phyloP scores from a whole-genome alignment of 2,113 vertebrate genomes.

The Muntiacus reevesi region DNA sequence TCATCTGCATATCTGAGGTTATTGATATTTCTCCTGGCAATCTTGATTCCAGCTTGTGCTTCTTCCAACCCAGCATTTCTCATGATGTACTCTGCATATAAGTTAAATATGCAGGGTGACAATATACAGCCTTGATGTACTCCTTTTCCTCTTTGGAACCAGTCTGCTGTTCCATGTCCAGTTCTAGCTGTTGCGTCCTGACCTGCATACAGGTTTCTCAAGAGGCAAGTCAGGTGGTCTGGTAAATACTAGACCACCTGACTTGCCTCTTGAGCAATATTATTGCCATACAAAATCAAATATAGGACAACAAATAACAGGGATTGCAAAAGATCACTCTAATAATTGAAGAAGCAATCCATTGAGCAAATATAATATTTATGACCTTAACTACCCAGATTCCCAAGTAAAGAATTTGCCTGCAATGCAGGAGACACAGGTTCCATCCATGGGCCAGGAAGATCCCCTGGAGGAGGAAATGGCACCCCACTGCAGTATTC shows the following conservation, averaged over 20 bases:
- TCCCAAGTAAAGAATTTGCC: neutral
- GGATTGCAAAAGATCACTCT: neutral
- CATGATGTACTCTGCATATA: neutral
- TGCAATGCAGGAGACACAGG: neutral
- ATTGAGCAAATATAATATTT: neutral
- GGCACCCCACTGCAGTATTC: neutral
- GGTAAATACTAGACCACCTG: neutral
- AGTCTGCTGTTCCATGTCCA: neutral
- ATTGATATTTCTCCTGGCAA: neutral
- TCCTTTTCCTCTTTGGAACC: neutral
- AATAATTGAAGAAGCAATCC: neutral
- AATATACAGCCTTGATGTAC: neutral
- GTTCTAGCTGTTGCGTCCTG: neutral
- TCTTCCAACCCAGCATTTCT: neutral
- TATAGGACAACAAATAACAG: neutral
- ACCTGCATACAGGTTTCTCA: neutral
- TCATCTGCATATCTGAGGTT: neutral
- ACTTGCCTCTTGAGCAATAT: neutral
- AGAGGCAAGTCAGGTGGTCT: neutral
- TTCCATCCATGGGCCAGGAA: accelerated
- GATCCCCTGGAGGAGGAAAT: neutral
- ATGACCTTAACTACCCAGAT: neutral
- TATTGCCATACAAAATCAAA: neutral
- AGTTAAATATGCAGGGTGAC: neutral
- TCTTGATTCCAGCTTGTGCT: neutral